Conservation (phyloP, 2,113 vertebrate genomes). For the Dolichallabes microphthalmus region DNA sequence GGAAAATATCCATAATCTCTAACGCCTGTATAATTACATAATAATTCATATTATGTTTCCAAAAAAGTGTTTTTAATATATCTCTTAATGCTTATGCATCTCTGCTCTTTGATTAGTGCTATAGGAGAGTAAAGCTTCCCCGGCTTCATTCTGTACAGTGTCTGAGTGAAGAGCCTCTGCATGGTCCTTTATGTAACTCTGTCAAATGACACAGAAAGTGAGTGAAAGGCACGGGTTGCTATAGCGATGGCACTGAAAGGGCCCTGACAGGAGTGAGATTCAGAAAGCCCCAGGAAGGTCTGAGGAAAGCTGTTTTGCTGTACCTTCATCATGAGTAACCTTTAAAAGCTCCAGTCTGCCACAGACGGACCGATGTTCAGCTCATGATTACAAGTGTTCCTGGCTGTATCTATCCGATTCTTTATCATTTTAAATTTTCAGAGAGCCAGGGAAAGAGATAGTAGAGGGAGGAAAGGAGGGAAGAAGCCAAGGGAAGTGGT, state of each 20-base stretch:
- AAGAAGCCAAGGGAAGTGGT: not conserved
- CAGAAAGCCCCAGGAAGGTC: not conserved
- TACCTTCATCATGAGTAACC: not conserved
- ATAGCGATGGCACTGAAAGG: slow-evolving; percentile 61
- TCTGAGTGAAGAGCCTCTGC: slow-evolving; percentile 47
- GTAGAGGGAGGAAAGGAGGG: not conserved
- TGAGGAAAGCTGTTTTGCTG: not conserved
- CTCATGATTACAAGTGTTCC: not conserved
- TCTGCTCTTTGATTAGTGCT: not conserved
- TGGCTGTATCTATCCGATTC: not conserved
- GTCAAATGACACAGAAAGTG: slow-evolving; percentile 59
- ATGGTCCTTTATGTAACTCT: slow-evolving; percentile 42
- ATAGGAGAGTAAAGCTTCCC: not conserved
- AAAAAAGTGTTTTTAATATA: not conserved
- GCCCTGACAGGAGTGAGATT: slow-evolving; percentile 23
- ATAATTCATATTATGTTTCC: not conserved
- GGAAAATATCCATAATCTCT: too few relatives aligned
- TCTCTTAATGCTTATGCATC: not conserved
- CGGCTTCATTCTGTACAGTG: slow-evolving; percentile 1
- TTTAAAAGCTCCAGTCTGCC: not conserved
- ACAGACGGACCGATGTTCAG: not conserved
- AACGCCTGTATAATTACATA: not conserved
- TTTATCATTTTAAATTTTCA: not conserved
- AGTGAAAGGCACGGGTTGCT: slow-evolving; percentile 61
- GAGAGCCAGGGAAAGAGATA: not conserved